Conservation (phyloP, 2,888 invertebrate genomes). For the Vannuccia rotundouncinata region DNA sequence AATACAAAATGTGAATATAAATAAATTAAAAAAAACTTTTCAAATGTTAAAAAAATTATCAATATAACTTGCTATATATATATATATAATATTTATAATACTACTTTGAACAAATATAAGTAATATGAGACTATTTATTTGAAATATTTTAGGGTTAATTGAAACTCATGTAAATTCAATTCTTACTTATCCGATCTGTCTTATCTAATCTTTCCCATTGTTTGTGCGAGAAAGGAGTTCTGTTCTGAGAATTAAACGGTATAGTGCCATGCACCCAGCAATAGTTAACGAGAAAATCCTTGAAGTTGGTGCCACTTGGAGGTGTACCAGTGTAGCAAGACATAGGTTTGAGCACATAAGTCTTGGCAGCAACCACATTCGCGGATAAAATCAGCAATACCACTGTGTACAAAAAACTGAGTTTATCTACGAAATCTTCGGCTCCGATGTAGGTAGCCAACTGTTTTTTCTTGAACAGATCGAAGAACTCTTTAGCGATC, state of each 20-base stretch:
- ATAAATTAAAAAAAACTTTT: too few species aligned
- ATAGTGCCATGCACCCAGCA: constrained; percentile 39
- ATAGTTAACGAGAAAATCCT: constrained; percentile 35
- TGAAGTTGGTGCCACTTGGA: constrained; percentile 25
- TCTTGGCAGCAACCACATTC: constrained; percentile 17
- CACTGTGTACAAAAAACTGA: constrained; percentile 35
- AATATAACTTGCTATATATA: too few species aligned
- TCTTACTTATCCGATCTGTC: constrained; percentile 31
- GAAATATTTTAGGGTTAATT: too few species aligned
- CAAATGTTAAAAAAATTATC: too few species aligned
- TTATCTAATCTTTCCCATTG: constrained; percentile 24
- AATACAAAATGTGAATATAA: too few species aligned
- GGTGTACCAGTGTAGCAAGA: constrained; percentile 35
- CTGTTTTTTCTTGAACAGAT: too few species aligned
- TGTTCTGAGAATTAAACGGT: background rate
- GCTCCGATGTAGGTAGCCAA: constrained; percentile 27
- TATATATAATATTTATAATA: too few species aligned
- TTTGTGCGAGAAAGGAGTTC: background rate
- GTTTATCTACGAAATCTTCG: constrained; percentile 38
- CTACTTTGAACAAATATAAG: too few species aligned
- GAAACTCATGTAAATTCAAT: background rate
- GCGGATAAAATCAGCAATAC: constrained; percentile 14
- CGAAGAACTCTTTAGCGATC: too few species aligned
- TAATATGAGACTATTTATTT: too few species aligned
- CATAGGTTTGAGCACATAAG: constrained; percentile 29